These are phyloP conservation scores for Sceloporus undulatus DNA, from an alignment of 2,113 vertebrate species.

Conservation along the genomic window DNA sequence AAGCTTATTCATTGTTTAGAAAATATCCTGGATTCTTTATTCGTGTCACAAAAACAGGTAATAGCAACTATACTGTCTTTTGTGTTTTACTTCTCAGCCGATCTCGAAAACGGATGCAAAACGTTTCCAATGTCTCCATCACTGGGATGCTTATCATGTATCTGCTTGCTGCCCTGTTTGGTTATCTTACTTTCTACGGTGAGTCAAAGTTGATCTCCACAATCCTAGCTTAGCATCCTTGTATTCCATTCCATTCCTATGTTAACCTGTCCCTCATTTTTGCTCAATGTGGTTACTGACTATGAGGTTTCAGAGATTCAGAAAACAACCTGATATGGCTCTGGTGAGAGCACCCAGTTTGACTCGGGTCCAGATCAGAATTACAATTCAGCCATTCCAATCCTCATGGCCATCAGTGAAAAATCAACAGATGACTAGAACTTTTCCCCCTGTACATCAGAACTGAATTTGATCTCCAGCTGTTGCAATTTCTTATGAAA, in stretches of 20 bases:
- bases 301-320: no score
- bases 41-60: not conserved
- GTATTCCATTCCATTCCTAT: not conserved
- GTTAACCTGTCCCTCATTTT: not conserved
- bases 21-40: not conserved
- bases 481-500: no score
- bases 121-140: constrained; percentile 94
- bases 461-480: no score
- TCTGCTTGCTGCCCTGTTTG: constrained; percentile 92
- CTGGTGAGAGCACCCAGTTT: no score
- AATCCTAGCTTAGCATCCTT: not conserved
- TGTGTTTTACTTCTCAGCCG: constrained; percentile 80
- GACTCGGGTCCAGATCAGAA: no score
- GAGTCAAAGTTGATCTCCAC: constrained; percentile 47
- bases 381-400: no score
- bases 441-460: no score
- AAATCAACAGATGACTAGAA: no score
- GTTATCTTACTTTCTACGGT: constrained; percentile 97
- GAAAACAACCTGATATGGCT: no score
- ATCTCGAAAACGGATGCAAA: constrained; percentile 91
- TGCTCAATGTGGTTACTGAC: no score
- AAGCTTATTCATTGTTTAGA: constrained; percentile 3
- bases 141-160: constrained; percentile 96
- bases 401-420: no score
- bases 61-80: not conserved